phyloP scores from a whole-genome alignment of 2,797 vertebrate species.

The Gallinago stenura region DNA sequence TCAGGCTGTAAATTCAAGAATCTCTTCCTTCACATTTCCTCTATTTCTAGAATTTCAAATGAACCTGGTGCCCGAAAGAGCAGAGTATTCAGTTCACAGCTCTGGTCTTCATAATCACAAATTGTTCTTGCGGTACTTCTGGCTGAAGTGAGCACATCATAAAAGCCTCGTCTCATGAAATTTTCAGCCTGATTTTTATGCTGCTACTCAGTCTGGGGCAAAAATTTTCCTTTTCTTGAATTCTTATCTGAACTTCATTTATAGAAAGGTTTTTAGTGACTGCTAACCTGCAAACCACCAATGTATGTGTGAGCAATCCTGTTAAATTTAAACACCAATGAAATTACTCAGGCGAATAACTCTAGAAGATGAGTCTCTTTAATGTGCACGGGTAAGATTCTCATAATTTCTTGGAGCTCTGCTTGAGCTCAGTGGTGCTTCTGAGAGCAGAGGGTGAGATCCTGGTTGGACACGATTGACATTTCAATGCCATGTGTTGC shows the following conservation, averaged over 20 bases:
- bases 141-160: not conserved
- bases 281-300: constrained; percentile 20
- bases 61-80: not conserved
- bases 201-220: not conserved
- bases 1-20: not conserved
- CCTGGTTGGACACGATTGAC: not conserved
- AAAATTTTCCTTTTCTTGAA: not conserved
- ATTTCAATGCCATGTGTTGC: not conserved
- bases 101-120: not conserved
- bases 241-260: constrained; percentile 22
- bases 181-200: constrained; percentile 19
- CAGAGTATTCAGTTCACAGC: not conserved
- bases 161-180: not conserved
- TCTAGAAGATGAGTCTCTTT: not conserved
- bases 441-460: constrained; percentile 7
- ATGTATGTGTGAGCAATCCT: constrained; percentile 5
- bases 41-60: not conserved
- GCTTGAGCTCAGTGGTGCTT: not conserved
- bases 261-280: not conserved
- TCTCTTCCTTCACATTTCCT: not conserved
- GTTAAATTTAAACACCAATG: constrained; percentile 47
- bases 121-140: not conserved
- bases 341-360: constrained; percentile 49
- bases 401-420: not conserved
- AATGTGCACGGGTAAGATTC: constrained; percentile 12